Conservation (phyloP, 2,113 vertebrate species). For the Callocephalon fimbriatum region DNA sequence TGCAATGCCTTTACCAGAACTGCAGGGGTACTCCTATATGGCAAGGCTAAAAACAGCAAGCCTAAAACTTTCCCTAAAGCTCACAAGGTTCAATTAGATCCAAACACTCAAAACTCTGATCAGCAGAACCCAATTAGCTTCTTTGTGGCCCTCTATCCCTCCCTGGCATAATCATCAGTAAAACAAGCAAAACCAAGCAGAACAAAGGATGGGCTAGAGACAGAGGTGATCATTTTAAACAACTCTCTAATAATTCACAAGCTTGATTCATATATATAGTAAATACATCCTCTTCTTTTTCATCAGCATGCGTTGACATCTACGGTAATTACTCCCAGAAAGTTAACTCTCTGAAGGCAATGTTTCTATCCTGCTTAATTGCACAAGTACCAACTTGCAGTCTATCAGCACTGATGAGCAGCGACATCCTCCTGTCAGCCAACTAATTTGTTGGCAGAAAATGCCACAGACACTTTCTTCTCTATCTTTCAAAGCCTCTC, state of each 20-base stretch:
- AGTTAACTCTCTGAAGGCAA: slow-evolving; percentile 56
- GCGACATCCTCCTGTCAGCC: slow-evolving; percentile 60
- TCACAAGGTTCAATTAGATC: neutral
- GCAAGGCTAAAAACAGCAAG: neutral
- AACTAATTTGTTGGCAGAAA: slow-evolving; percentile 70
- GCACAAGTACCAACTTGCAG: slow-evolving; percentile 1
- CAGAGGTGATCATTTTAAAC: slow-evolving; percentile 2
- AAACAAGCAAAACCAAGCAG: neutral
- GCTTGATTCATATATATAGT: neutral
- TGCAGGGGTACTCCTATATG: neutral
- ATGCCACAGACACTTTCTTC: slow-evolving; percentile 60
- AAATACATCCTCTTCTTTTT: slow-evolving; percentile 17
- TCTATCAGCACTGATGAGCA: slow-evolving; percentile 41
- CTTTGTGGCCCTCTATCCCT: neutral
- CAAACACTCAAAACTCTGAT: neutral
- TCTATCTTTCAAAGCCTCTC: slow-evolving; percentile 62
- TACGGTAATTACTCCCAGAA: slow-evolving; percentile 56
- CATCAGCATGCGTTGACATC: slow-evolving; percentile 23
- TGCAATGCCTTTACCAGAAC: neutral
- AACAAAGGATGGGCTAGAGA: neutral
- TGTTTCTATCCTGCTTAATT: slow-evolving; percentile 60
- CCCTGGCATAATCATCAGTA: neutral
- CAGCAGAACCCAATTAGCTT: neutral
- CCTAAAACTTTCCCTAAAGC: neutral
- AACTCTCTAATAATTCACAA: slow-evolving; percentile 22